phyloP scores from a whole-genome alignment of 2,113 vertebrate species.

The Dasypus novemcinctus region DNA sequence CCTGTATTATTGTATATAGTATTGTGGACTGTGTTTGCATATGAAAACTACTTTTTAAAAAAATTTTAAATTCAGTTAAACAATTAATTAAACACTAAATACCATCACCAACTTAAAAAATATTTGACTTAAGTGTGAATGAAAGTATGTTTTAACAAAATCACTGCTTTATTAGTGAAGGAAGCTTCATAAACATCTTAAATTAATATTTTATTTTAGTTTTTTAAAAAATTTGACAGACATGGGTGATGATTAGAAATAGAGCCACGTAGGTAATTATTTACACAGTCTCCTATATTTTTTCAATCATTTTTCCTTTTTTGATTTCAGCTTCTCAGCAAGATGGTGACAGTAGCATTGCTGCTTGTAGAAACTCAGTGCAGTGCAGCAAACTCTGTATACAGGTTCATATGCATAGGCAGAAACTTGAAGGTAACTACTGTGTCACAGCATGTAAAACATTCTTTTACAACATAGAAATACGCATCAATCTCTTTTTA shows the following conservation, averaged over 20 bases:
- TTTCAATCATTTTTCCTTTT: background rate
- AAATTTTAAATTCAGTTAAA: background rate
- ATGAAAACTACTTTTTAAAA: background rate
- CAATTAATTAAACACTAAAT: background rate
- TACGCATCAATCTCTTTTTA: slow-evolving; percentile 69
- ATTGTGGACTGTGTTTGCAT: background rate
- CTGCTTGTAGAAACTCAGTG: slow-evolving; percentile 1
- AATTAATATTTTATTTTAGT: background rate
- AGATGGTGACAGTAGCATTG: background rate
- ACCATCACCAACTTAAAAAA: background rate
- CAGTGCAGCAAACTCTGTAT: slow-evolving; percentile 4
- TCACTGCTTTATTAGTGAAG: background rate
- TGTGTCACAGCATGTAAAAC: slow-evolving; percentile 68
- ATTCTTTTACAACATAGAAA: slow-evolving; percentile 59
- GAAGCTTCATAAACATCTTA: background rate
- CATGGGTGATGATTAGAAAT: background rate
- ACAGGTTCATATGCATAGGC: slow-evolving; percentile 63
- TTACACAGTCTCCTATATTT: background rate
- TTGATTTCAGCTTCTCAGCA: slow-evolving; percentile 52
- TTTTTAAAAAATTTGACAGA: background rate
- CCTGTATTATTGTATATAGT: background rate
- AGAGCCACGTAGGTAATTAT: background rate
- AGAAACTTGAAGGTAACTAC: slow-evolving; percentile 61
- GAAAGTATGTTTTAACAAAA: background rate
- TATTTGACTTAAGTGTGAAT: background rate